Evolutionary conservation across 2,888 invertebrate genomes (phyloP).

Genomic region (Hermaeophaga mercurialis): DNA sequence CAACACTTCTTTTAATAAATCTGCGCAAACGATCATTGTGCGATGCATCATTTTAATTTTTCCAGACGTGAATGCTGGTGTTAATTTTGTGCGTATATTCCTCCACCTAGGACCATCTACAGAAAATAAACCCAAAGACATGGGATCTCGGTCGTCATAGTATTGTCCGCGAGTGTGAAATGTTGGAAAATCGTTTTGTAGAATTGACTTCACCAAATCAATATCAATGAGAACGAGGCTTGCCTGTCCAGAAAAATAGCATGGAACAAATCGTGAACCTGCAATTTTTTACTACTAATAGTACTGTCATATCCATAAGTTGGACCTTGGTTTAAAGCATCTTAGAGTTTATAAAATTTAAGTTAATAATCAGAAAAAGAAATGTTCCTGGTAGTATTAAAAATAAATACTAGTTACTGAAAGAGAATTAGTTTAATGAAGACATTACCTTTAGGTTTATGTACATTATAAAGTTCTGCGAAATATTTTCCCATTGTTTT

Average conservation of each 20-base stretch:
- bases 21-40: background rate
- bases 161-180: background rate
- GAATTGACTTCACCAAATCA: background rate
- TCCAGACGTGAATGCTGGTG: background rate
- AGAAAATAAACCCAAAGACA: background rate
- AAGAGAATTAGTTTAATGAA: too few relatives aligned
- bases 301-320: too few relatives aligned
- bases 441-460: conserved; percentile 17
- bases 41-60: background rate
- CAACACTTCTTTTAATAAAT: background rate
- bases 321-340: too few relatives aligned
- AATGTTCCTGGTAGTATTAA: too few relatives aligned
- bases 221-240: background rate
- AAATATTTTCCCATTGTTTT: conserved; percentile 16
- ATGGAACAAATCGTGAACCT: background rate
- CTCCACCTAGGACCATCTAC: background rate
- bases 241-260: background rate
- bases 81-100: background rate
- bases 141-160: background rate
- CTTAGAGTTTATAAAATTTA: too few relatives aligned
- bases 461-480: conserved; percentile 15
- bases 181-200: background rate
- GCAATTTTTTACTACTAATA: too few relatives aligned
- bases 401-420: too few relatives aligned
- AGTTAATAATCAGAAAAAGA: too few relatives aligned